Base-by-base conservation (phyloP, 2,113 vertebrate species). In the Plotosus lineatus region DNA sequence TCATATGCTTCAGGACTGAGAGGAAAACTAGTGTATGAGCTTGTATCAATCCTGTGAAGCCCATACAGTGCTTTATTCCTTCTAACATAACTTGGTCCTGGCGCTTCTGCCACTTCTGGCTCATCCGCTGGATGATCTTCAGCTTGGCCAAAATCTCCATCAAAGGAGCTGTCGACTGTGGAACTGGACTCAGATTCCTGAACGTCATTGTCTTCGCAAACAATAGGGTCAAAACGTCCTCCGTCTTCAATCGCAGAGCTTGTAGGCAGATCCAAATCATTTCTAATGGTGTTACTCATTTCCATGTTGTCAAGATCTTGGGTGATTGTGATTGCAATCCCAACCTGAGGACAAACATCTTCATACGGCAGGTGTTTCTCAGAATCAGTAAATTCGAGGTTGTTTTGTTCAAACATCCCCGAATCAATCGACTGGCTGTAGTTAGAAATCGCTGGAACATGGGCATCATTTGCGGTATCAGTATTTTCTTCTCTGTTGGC, bases 11-110 rank as follows among this genome's bases (percentile, higher is more conserved):
- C 80, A 56, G 85, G 85, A 61, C 85, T 86, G 21, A 86, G 75
- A 74, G 85, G 85, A 69, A 86, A 86, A 23, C 61, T 73, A 5
- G 85, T 86, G 48, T 86, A 86, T 11, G 75, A 83, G 21, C 85
- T 83, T 42, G 85, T 73, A 21, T 83, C 82, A 36, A 86, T 86
- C 31, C 78, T 44, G 60, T 83, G 85, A 31, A 86, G 78, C 31
- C 84, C 84, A 23, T 72, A 77, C 40, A 85, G 65, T 3, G 76
- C 72, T 48, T 82, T 72, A 63, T 51, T 74, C 48, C 77, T 61
- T 72, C 53, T 81, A 36, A 74, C 71, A 56, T 58, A 85, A 69
- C 75, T 68, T 0, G 40, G 44, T 65, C 77, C 77, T 44, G 66
- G n/a, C n/a, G n/a, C n/a, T n/a, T n/a, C n/a, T 14, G 80, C 56